phyloP scores from a whole-genome alignment of 2,113 vertebrate species.

The Pituophis catenifer region DNA sequence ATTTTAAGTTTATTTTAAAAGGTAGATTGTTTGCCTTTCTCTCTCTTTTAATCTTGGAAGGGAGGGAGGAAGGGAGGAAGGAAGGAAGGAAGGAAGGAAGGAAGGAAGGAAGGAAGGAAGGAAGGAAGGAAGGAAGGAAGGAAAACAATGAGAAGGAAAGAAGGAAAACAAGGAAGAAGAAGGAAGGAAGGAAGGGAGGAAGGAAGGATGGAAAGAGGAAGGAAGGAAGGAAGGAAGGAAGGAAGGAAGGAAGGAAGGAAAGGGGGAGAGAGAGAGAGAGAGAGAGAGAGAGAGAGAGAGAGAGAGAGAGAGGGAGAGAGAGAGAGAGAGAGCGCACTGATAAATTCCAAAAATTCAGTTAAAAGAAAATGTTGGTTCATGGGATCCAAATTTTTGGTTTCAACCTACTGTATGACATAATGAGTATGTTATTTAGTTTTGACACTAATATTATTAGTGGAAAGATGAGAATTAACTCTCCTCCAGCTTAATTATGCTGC shows the following conservation, averaged over 20 bases:
- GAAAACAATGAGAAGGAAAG: no score
- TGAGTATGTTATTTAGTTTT: background rate
- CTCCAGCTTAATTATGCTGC: background rate
- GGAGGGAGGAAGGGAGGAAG: background rate
- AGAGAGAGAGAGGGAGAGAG: background rate
- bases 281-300: no score
- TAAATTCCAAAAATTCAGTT: background rate
- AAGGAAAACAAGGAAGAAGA: no score
- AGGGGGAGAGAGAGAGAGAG: background rate
- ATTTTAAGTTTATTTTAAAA: background rate
- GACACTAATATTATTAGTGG: background rate
- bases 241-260: background rate
- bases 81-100: no score
- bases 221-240: no score
- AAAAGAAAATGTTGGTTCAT: background rate
- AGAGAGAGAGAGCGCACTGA: background rate
- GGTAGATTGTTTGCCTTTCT: background rate
- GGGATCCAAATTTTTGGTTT: background rate
- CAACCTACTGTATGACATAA: background rate
- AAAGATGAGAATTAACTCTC: background rate
- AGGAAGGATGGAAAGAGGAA: no score
- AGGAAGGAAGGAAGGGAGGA: no score
- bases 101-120: no score
- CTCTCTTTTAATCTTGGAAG: background rate
- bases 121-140: no score